Evolutionary conservation across 1,140 invertebrate species (phyloP).

Genomic region (Drosophila sucinea): DNA sequence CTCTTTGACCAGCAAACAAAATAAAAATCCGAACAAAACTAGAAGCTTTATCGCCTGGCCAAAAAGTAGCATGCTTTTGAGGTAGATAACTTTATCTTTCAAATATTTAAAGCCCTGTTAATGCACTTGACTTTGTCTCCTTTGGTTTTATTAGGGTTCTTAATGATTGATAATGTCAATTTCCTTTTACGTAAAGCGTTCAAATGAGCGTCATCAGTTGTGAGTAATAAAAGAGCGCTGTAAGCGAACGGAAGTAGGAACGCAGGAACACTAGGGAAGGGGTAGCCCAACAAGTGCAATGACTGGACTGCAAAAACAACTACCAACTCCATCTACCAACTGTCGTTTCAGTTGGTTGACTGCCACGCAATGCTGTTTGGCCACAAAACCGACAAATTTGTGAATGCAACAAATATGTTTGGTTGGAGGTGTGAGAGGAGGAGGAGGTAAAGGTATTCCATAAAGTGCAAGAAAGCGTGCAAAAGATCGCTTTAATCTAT

Average conservation of each 20-base stretch:
- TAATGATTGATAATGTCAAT: constrained; percentile 65
- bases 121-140: constrained; percentile 2
- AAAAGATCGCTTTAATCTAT: constrained; percentile 18
- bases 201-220: constrained; percentile 61
- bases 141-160: neutral
- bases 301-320: constrained; percentile 37
- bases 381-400: constrained; percentile 58
- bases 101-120: neutral
- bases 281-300: constrained; percentile 45
- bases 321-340: neutral
- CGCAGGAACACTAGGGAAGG: constrained; percentile 33
- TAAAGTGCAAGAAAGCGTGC: constrained; percentile 70
- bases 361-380: constrained; percentile 58
- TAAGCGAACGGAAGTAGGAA: constrained; percentile 58
- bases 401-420: constrained; percentile 25
- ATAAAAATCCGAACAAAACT: neutral
- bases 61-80: constrained; percentile 12
- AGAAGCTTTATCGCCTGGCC: constrained; percentile 26
- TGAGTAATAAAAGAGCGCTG: constrained; percentile 44
- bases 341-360: constrained; percentile 42
- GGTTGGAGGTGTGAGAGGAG: constrained; percentile 55
- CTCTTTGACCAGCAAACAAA: constrained; percentile 13
- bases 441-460: constrained; percentile 11
- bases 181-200: constrained; percentile 50
- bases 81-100: constrained; percentile 12